Percentiles rank a stretch among this genome's conserved stretches.
Evolutionary conservation across 2,113 vertebrate species (phyloP).

Genomic region (Proterorhinus semilunaris): DNA sequence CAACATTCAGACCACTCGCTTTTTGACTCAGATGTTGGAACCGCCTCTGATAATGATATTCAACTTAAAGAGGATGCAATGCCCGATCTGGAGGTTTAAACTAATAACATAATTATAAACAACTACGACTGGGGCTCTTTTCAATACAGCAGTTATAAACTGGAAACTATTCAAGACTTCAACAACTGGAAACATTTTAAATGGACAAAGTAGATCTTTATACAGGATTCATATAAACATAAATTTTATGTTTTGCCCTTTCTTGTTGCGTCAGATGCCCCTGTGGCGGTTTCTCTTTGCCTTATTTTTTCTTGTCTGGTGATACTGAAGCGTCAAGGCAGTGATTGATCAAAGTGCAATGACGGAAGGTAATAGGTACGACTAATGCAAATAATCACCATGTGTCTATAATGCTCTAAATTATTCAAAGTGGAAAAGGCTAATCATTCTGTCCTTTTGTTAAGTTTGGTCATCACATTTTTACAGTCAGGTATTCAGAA

Average conservation of each 20-base stretch:
- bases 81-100: conserved; percentile 64
- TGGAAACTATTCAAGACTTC: conserved; percentile 25
- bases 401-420: conserved; percentile 54
- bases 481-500: conserved; percentile 3
- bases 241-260: conserved; percentile 34
- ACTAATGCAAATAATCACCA: conserved; percentile 62
- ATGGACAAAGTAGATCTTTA: conserved; percentile 42
- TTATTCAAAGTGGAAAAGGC: conserved; percentile 46
- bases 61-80: conserved; percentile 79
- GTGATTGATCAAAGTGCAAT: conserved; percentile 13
- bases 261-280: conserved; percentile 46
- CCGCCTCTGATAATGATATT: conserved; percentile 86
- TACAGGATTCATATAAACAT: conserved; percentile 46
- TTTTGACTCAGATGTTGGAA: conserved; percentile 92
- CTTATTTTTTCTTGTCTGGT: conserved; percentile 62
- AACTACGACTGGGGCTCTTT: conserved; percentile 21
- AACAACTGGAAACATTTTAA: conserved; percentile 17
- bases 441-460: conserved; percentile 26
- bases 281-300: conserved; percentile 59
- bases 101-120: conserved; percentile 9
- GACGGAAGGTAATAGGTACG: conserved; percentile 21
- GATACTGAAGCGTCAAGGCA: conserved; percentile 18
- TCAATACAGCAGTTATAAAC: conserved; percentile 15
- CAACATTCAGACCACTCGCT: conserved; percentile 89
- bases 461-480: conserved; percentile 20